phyloP scores from a whole-genome alignment of 2,113 vertebrate species.

The Pterocles orientalis region DNA sequence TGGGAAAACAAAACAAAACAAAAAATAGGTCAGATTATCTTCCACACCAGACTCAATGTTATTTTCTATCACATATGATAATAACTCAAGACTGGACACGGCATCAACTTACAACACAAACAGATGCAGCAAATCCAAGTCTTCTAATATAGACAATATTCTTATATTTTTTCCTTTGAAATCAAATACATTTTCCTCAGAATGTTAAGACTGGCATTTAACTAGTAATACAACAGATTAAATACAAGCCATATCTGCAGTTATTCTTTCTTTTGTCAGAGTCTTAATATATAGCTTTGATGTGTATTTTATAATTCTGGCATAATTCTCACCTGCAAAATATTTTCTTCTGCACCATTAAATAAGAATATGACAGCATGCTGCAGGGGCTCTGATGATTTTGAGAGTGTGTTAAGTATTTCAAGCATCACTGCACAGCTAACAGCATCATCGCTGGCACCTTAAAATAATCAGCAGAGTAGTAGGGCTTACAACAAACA shows the following conservation, averaged over 20 bases:
- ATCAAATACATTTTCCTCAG: background rate
- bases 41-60: background rate
- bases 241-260: background rate
- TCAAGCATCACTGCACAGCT: slow-evolving; percentile 98
- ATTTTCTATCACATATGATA: background rate
- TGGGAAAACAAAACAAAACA: slow-evolving; percentile 1
- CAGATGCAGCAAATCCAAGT: background rate
- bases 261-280: background rate
- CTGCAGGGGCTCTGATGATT: slow-evolving; percentile 82
- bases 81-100: background rate
- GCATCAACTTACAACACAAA: background rate
- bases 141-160: background rate
- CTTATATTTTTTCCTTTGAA: background rate
- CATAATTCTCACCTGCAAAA: slow-evolving; percentile 86
- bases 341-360: slow-evolving; percentile 97
- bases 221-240: background rate
- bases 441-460: slow-evolving; percentile 97
- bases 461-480: slow-evolving; percentile 68
- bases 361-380: slow-evolving; percentile 96
- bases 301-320: background rate
- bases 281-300: background rate
- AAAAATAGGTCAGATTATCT: background rate
- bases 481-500: background rate
- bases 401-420: slow-evolving; percentile 87
- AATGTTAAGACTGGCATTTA: background rate